A percentile compares a stretch with the other conserved stretches of the same genome.
Evolutionary conservation across 2,888 invertebrate species (phyloP).

Genomic region (Leistus spinibarbis): DNA sequence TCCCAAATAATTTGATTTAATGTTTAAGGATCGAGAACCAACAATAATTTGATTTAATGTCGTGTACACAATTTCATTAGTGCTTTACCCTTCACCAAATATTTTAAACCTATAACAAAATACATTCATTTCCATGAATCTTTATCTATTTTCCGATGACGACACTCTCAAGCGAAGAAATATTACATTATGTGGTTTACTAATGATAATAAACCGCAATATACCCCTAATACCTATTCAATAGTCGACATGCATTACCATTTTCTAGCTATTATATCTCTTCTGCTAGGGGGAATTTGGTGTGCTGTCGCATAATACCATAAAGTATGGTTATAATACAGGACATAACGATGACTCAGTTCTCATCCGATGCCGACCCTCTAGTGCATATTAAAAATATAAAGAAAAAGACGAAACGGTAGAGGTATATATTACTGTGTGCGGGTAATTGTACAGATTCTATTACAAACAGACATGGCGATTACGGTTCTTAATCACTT

Average conservation of each 20-base stretch:
- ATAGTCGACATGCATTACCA: not conserved
- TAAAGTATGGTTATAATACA: not conserved
- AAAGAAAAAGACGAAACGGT: not conserved
- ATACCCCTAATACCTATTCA: not conserved
- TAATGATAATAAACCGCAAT: not conserved
- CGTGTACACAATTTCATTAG: too few species aligned
- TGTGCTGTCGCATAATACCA: not conserved
- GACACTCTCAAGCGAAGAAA: too few species aligned
- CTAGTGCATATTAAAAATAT: not conserved
- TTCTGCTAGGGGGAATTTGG: not conserved
- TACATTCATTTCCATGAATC: too few species aligned
- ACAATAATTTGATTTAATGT: too few species aligned
- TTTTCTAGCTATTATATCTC: not conserved
- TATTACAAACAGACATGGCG: not conserved
- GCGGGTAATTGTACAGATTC: not conserved
- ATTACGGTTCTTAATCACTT: constrained; percentile 25
- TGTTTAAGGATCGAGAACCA: too few species aligned
- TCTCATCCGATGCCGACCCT: not conserved
- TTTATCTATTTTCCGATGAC: too few species aligned
- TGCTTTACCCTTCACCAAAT: too few species aligned
- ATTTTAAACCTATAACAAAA: too few species aligned
- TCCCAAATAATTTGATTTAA: too few species aligned
- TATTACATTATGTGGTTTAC: not conserved
- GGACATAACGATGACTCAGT: not conserved
- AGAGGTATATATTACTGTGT: not conserved